These are phyloP conservation scores for Chromis chromis DNA, from an alignment of 2,797 vertebrate species.

Conservation along the genomic window DNA sequence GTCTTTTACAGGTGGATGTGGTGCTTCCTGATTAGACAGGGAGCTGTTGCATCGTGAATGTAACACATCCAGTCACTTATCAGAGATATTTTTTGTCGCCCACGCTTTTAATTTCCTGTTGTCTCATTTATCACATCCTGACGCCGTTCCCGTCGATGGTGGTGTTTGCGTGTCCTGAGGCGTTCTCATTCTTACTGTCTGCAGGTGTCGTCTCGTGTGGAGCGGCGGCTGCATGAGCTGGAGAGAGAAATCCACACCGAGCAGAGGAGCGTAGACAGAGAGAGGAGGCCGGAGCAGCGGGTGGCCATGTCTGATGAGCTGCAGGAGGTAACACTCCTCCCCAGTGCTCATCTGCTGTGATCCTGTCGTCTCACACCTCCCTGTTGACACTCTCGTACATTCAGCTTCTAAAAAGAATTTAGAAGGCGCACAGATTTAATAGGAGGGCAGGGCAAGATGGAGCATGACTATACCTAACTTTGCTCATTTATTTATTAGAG, in stretches of 20 bases:
- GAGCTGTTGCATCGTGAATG: not conserved
- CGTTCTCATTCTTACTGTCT: conserved; percentile 35
- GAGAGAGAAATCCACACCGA: conserved; percentile 88
- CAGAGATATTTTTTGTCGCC: conserved; percentile 41
- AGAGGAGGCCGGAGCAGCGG: conserved; percentile 83
- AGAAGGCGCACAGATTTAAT: not conserved
- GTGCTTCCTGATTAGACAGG: conserved; percentile 50
- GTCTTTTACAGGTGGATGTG: conserved; percentile 38
- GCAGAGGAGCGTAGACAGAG: conserved; percentile 72
- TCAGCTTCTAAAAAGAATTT: not conserved
- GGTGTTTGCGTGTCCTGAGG: conserved; percentile 48
- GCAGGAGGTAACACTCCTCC: conserved; percentile 87
- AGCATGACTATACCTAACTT: not conserved
- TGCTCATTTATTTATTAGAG: not conserved
- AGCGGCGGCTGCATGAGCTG: conserved; percentile 90
- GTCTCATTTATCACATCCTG: conserved; percentile 55
- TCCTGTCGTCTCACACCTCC: conserved; percentile 25
- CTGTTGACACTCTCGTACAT: conserved; percentile 11
- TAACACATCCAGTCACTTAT: conserved; percentile 22
- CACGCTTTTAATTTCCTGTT: conserved; percentile 63
- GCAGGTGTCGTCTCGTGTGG: conserved; percentile 90
- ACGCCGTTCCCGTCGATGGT: not conserved
- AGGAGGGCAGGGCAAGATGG: not conserved
- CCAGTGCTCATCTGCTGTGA: conserved; percentile 29
- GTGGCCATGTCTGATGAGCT: conserved; percentile 83